Evolutionary conservation across 2,888 invertebrate species (phyloP), one percentile per base, ranked within the genome.

Genomic region (Dysmachus trigonus): DNA sequence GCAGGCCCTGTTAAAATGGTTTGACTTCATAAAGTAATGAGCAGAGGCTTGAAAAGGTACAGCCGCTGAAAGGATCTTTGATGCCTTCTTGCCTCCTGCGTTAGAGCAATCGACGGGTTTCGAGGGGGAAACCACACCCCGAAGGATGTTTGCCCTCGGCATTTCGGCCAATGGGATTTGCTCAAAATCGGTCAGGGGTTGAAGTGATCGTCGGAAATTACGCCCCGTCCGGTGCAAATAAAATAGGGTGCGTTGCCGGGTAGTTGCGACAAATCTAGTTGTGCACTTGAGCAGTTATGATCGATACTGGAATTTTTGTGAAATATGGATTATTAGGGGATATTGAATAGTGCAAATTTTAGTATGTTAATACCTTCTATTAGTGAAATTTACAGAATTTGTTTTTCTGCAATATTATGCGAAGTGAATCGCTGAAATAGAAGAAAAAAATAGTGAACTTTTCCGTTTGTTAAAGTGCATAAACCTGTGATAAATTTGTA

Each of bases 21-120:
- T 77, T 47, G 77, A 27, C 47, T 77, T 77, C 41, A 51, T 77
- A 35, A 77, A n/a, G 47, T 77, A 77, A 77, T 77, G 27, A 77
- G 47, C 30, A 4, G 10, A 62, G 62, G 62, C 62, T 62, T 22
- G 27, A 41, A 47, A 47, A 47, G 77, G 47, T 47, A 51, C 38
- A 30, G 47, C 22, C 2, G 38, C 22, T 41, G 77, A 77, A 77
- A 77, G 77, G 77, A 77, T 77, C 77, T 27, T 77, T 47, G 27
- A 5, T 77, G 77, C 77, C 77, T 77, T 77, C 47, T 27, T 77
- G 77, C 77, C 77, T 77, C 47, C 30, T 77, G 27, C 47, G 47
- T 47, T 77, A 62, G 27, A 27, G 62, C 62, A 62, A 62, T 62
- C 22, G 62, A 62, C 6, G 62, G 18, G 62, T 62, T 41, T 15